Conservation (phyloP, 1,140 invertebrate species). For the Marisa cornuarietis region DNA sequence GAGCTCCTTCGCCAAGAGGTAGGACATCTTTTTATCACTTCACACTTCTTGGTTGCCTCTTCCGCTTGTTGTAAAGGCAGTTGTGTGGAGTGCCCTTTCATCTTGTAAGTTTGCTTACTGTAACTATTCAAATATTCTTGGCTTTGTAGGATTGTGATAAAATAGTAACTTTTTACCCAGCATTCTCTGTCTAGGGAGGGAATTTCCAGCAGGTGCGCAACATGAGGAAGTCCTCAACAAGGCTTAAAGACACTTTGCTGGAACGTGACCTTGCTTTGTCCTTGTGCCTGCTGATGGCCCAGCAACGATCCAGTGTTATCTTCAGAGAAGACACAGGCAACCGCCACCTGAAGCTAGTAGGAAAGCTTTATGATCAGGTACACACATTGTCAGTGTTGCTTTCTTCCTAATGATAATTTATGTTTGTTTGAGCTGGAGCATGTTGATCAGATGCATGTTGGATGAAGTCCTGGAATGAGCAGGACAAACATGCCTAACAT, state of each 20-base stretch:
- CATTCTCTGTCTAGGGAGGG: conserved; percentile 75
- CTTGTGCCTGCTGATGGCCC: conserved; percentile 93
- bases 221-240: conserved; percentile 92
- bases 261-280: conserved; percentile 92
- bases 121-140: background rate
- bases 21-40: too few species aligned
- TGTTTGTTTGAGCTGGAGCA: too few species aligned
- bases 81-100: background rate
- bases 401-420: too few species aligned
- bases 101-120: background rate
- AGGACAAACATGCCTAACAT: too few species aligned
- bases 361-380: conserved; percentile 72
- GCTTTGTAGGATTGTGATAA: too few species aligned
- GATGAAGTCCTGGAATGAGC: too few species aligned
- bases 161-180: background rate
- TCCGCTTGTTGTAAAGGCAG: too few species aligned
- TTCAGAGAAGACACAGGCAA: conserved; percentile 66
- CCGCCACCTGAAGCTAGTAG: conserved; percentile 84
- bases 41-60: too few species aligned
- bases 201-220: conserved; percentile 97
- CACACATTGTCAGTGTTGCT: background rate
- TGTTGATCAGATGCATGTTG: too few species aligned
- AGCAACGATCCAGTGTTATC: conserved; percentile 93
- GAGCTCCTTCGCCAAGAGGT: conserved; percentile 94
- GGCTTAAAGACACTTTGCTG: conserved; percentile 94